These are phyloP conservation scores for Laupala kohalensis DNA, from an alignment of 1,140 invertebrate species.

Conservation along the genomic window DNA sequence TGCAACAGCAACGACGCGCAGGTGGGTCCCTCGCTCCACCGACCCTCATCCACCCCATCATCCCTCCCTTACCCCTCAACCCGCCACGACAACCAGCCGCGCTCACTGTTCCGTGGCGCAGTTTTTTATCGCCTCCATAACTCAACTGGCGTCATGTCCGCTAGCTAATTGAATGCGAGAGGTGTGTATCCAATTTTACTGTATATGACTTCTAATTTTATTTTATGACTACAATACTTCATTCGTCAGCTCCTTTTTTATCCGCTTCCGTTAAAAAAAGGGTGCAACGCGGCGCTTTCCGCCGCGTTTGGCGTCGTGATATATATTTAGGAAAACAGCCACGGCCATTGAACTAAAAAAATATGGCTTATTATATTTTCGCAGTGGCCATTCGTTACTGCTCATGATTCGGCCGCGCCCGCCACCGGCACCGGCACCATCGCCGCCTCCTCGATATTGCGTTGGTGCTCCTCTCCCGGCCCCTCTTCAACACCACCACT, in stretches of 20 bases:
- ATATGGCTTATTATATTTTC: not conserved
- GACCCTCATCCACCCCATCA: not conserved
- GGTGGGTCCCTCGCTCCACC: no score
- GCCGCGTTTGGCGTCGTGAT: not conserved
- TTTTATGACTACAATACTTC: not conserved
- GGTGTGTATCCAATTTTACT: not conserved
- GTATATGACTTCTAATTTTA: not conserved
- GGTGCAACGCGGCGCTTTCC: not conserved
- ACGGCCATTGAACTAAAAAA: not conserved
- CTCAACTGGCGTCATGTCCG: not conserved
- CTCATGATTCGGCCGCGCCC: not conserved
- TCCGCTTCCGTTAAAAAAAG: not conserved
- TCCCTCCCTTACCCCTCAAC: no score
- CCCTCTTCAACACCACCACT: not conserved
- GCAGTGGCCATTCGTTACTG: not conserved
- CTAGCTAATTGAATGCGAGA: not conserved
- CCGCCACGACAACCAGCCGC: not conserved
- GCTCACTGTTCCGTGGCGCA: not conserved
- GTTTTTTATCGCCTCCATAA: not conserved
- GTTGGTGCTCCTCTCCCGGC: no score
- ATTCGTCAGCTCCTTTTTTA: not conserved
- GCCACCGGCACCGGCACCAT: no score
- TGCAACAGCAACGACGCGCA: no score
- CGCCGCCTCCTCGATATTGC: not conserved
- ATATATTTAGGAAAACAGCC: not conserved